These are phyloP conservation scores for Cyclina sinensis DNA, from an alignment of 1,140 invertebrate species.

Conservation along the genomic window DNA sequence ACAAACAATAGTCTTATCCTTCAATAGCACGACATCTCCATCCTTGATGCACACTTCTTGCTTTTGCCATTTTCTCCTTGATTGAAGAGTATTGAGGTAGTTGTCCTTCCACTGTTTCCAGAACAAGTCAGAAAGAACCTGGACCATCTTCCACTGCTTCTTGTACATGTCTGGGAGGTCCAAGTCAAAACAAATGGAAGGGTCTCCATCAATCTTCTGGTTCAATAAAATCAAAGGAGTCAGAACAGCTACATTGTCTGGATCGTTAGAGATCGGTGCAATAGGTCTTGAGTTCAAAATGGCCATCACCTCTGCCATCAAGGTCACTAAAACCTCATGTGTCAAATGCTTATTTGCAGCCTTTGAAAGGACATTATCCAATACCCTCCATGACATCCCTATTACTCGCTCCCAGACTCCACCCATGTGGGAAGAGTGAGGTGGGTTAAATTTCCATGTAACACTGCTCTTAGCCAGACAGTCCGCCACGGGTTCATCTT, in stretches of 20 bases:
- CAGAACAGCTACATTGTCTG: constrained; percentile 55
- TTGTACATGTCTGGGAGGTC: constrained; percentile 36
- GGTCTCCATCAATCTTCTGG: constrained; percentile 15
- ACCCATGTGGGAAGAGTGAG: constrained; percentile 46
- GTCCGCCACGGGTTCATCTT: background rate
- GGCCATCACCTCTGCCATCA: constrained; percentile 62
- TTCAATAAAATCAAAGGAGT: constrained; percentile 9
- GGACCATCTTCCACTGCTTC: constrained; percentile 62
- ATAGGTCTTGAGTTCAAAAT: constrained; percentile 71
- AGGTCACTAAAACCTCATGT: constrained; percentile 61
- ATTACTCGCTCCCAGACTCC: constrained; percentile 66
- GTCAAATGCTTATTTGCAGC: constrained; percentile 43
- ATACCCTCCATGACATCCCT: constrained; percentile 47
- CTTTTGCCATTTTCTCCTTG: constrained; percentile 55
- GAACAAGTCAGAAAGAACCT: constrained; percentile 64
- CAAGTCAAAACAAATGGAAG: background rate
- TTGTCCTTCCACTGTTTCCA: constrained; percentile 62
- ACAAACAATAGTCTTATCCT: constrained; percentile 27
- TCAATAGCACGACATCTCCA: constrained; percentile 65
- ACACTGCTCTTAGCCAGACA: background rate
- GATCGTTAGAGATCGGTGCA: constrained; percentile 57
- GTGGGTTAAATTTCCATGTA: constrained; percentile 35
- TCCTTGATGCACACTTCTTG: constrained; percentile 23
- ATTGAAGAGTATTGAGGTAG: constrained; percentile 66
- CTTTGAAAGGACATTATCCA: constrained; percentile 63